Evolutionary conservation across 2,888 invertebrate species (phyloP), one percentile per base, ranked within the genome.

Genomic region (Agapostemon virescens): DNA sequence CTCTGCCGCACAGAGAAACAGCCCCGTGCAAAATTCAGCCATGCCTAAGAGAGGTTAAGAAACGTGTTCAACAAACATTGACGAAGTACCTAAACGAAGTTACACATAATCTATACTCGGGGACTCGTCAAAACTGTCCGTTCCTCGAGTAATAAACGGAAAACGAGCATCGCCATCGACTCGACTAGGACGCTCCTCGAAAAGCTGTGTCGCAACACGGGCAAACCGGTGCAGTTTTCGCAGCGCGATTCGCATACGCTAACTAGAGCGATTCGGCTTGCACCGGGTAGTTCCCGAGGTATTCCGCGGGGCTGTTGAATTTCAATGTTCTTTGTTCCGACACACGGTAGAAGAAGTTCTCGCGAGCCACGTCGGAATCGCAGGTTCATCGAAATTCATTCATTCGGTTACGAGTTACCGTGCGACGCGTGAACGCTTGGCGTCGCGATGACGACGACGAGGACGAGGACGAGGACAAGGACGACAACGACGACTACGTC

Each of bases 331-430:
- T 42, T 42, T 58, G 77, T 58, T 38, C 64, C 42, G 20, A 33
- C 42, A 45, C 5, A 45, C 67, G 67, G 26, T 36, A 40, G 42
- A 79, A 72, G 79, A 73, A 79, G 73, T 68, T 58, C 73, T 45
- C 72, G 33, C 33, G 58, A 11, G n/a, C 7, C 38, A 23, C 49
- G 38, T 58, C 11, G n/a, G 20, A 68, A 20, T 30, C 71, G 49
- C 42, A 52, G 36, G 23, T 70, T 75, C 81, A 71, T 81, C 75
- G 74, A 75, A 63, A 74, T 81, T 70, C 81, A 70, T 81, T 73
- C 81, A 42, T n/a, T 45, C 45, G 67, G 52, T 49, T 69, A 45
- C 73, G 55, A 58, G 52, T 55, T 70, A 23, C 67, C 45, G 26
- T 30, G 49, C 3, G 23, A 15, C 20, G 36, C 49, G 72, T n/a